These are phyloP conservation scores for Drosophila asahinai DNA, from an alignment of 1,140 invertebrate genomes.

Conservation along the genomic window DNA sequence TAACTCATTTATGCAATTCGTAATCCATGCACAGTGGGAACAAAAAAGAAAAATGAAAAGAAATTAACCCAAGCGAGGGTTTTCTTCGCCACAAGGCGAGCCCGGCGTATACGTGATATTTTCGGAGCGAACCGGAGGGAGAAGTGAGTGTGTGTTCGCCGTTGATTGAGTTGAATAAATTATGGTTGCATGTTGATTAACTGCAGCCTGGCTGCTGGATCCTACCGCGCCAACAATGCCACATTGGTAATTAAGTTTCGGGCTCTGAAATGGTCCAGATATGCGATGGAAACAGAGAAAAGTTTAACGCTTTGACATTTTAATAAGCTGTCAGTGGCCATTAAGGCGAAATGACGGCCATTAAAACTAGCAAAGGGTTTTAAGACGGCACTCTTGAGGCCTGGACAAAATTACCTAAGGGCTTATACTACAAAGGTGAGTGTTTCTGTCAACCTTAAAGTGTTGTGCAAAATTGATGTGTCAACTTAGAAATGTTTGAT, in stretches of 20 bases:
- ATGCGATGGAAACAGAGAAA: constrained; percentile 14
- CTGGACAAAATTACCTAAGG: neutral
- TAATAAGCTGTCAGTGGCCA: constrained; percentile 74
- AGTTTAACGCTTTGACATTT: constrained; percentile 57
- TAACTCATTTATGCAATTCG: constrained; percentile 56
- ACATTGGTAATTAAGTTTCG: constrained; percentile 46
- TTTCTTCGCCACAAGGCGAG: constrained; percentile 18
- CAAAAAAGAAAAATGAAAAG: constrained; percentile 24
- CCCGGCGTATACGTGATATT: constrained; percentile 67
- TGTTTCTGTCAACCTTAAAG: neutral
- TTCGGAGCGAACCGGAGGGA: constrained; percentile 14
- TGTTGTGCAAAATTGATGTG: constrained; percentile 15
- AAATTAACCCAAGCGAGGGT: constrained; percentile 50
- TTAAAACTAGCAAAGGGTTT: constrained; percentile 27
- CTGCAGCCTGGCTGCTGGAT: constrained; percentile 35
- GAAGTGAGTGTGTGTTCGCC: constrained; percentile 17
- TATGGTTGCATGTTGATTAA: constrained; percentile 68
- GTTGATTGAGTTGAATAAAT: constrained; percentile 78
- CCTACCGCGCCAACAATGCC: constrained; percentile 5
- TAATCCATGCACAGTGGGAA: constrained; percentile 17
- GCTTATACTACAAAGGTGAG: constrained; percentile 6
- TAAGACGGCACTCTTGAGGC: constrained; percentile 12
- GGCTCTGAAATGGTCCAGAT: constrained; percentile 15
- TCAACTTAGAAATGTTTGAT: constrained; percentile 32
- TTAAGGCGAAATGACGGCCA: constrained; percentile 25